A percentile compares a stretch with the other conserved stretches of the same genome.
These are phyloP conservation scores for Charaxes varanes DNA, from an alignment of 1,140 invertebrate species.

Conservation along the genomic window DNA sequence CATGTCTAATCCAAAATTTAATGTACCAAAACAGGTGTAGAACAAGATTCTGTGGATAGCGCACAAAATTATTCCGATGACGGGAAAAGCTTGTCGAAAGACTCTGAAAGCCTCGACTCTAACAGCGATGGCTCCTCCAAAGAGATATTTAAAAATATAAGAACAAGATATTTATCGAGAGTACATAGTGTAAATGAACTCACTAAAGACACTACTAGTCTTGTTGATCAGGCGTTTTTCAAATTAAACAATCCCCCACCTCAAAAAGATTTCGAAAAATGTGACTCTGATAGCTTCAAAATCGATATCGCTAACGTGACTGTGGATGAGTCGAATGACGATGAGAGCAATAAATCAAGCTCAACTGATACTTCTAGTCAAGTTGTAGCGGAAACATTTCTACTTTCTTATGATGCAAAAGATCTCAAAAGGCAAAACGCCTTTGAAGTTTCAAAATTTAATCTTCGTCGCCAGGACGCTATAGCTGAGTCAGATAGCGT, in stretches of 20 bases:
- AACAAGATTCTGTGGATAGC: slow-evolving; percentile 55
- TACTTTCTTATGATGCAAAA: slow-evolving; percentile 35
- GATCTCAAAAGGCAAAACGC: slow-evolving; percentile 49
- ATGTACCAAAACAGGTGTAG: slow-evolving; percentile 63
- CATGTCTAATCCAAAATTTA: slow-evolving; percentile 57
- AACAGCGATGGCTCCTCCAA: slow-evolving; percentile 45
- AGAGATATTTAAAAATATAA: slow-evolving; percentile 61
- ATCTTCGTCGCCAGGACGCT: slow-evolving; percentile 34
- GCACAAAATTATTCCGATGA: slow-evolving; percentile 41
- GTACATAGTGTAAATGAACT: slow-evolving; percentile 54
- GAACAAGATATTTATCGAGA: slow-evolving; percentile 56
- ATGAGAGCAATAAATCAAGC: slow-evolving; percentile 22
- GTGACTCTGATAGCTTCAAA: slow-evolving; percentile 22
- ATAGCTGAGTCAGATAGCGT: slow-evolving; percentile 14
- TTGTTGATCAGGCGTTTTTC: slow-evolving; percentile 57
- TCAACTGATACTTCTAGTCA: slow-evolving; percentile 14
- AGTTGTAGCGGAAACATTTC: slow-evolving; percentile 27
- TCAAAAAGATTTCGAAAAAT: slow-evolving; percentile 22
- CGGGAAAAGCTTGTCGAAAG: slow-evolving; percentile 31
- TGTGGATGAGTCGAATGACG: slow-evolving; percentile 51
- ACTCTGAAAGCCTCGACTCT: slow-evolving; percentile 39
- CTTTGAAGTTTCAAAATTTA: slow-evolving; percentile 29
- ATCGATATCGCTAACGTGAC: slow-evolving; percentile 54
- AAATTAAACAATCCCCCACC: slow-evolving; percentile 28
- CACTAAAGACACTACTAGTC: slow-evolving; percentile 32